Conservation (phyloP, 2,797 vertebrate genomes). For the Todus mexicanus region DNA sequence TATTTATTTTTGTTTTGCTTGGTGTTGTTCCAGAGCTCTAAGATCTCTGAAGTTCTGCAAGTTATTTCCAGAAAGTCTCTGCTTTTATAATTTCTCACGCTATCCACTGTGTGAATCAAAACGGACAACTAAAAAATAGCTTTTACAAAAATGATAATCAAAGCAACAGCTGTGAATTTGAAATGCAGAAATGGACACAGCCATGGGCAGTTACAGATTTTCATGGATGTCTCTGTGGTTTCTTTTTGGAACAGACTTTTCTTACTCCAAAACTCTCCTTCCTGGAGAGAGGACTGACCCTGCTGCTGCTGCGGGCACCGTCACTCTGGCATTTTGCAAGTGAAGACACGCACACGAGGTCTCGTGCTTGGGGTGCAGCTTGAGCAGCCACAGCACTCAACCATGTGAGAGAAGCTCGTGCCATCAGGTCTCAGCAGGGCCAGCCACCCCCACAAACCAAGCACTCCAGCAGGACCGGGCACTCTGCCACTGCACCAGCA, state of each 20-base stretch:
- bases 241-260: neutral
- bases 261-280: neutral
- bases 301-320: neutral
- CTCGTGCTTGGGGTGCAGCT: neutral
- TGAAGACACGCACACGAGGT: neutral
- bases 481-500: neutral
- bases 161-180: neutral
- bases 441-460: fast-evolving
- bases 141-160: neutral
- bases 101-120: neutral
- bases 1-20: neutral
- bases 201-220: neutral
- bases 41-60: neutral
- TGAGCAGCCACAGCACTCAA: neutral
- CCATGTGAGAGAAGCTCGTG: fast-evolving
- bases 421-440: neutral
- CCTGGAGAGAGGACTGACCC: neutral
- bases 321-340: too few relatives aligned
- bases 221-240: neutral
- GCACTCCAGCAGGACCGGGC: neutral
- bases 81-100: neutral
- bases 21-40: neutral
- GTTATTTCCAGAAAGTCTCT: neutral
- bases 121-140: neutral
- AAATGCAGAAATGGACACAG: neutral